Base-by-base conservation (phyloP, 2,888 invertebrate genomes). In the Cremastinae sp. region DNA sequence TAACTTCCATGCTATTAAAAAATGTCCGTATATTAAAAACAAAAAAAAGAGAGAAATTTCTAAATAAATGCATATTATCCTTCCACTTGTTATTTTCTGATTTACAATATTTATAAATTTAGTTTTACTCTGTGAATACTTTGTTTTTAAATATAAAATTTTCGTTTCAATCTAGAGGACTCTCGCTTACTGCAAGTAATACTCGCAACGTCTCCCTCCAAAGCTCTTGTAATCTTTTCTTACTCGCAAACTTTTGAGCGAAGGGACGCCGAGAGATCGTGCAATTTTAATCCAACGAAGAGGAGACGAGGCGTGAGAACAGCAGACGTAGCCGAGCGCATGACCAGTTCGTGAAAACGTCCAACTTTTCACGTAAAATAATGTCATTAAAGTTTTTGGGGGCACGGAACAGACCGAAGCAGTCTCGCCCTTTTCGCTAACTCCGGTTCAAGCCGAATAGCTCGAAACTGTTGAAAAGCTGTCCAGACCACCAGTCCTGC, bases 311-410 rank as follows among this genome's bases (percentile, higher is more conserved):
- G 4, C 10, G 28, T 14, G 34, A 36, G 36, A 36, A 54, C 12
- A 59, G 43, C n/a, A 34, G 34, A 4, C 14, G 54, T 18, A 47
- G 20, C 4, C 10, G 53, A 59, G 45, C n/a, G 7, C 2, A 45
- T 16, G 45, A 45, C 45, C 54, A 45, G 45, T 45, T 62, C 54
- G 47, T 34, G 53, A 62, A 62, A 74, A 66, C 28, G 54, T 61
- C 66, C 14, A 68, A 62, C 54, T 62, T 49, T 58, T n/a, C 36
- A 5, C 54, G 28, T 43, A 41, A 62, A 68, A 53, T 41, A 66
- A 68, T 53, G 47, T 68, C 68, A 74, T 74, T 74, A 74, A 74
- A 74, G 74, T 68, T 74, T 68, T 58, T 49, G 47, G 38, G n/a
- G 12, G 38, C 41, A n/a, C n/a, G 14, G 38, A 64, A 41, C 12